Base-by-base conservation (phyloP, 2,888 invertebrate species). In the Brachyptera risi region DNA sequence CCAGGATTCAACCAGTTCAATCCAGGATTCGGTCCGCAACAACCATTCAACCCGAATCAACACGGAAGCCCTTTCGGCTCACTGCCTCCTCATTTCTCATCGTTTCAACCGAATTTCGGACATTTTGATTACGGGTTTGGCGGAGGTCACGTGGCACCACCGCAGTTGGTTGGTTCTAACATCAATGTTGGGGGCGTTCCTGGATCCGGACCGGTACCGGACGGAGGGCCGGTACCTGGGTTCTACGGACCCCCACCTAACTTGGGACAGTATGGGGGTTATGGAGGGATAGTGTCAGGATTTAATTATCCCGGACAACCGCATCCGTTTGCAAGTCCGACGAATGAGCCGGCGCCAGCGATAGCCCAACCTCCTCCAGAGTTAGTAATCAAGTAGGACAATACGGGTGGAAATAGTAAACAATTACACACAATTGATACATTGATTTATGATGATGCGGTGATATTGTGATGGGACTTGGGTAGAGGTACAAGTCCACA, bases 211-310 rank as follows among this genome's bases (percentile, higher is more conserved):
- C 31, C 31, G 31, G 31, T 5, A 11, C 5, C 5, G 5, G 31
- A 31, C 7, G 7, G 11, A 11, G 42, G 42, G 3, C 47, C 47
- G 4, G 47, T 47, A 13, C 23, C 24, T 3, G 47, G 47, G 24
- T 47, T 47, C 47, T 47, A 47, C 13, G 47, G 47, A 13, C 47
- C 47, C 3, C 47, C 47, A 21, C 47, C 47, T 7, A 47, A 47
- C 24, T n/a, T 47, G 21, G 24, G 47, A 24, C 24, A 47, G n/a
- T 47, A 47, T 24, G n/a, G n/a, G n/a, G n/a, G n/a, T n/a, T n/a
- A n/a, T n/a, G n/a, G n/a, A n/a, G n/a, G n/a, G n/a, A n/a, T n/a
- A n/a, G n/a, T n/a, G n/a, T n/a, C n/a, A n/a, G n/a, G n/a, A n/a
- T n/a, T n/a, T n/a, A n/a, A n/a, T n/a, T n/a, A n/a, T n/a, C n/a